Conservation (phyloP, 2,113 vertebrate species). For the Puffinus mauretanicus region DNA sequence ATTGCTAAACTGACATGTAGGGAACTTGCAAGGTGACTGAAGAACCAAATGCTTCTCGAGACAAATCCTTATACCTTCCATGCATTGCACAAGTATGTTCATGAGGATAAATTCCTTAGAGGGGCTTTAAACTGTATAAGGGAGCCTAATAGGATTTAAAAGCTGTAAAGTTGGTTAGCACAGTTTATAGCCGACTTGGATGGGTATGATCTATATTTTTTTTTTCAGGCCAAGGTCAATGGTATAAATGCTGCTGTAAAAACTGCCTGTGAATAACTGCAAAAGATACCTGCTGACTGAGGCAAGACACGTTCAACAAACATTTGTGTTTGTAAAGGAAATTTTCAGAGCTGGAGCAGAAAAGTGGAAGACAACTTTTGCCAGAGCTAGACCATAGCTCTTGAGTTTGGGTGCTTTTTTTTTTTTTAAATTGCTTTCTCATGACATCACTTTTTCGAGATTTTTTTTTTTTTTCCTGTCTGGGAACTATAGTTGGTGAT, state of each 20-base stretch:
- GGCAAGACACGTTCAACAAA: background rate
- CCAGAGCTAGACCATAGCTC: background rate
- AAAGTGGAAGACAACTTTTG: background rate
- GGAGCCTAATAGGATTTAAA: constrained; percentile 10
- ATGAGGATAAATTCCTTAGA: background rate
- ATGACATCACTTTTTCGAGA: background rate
- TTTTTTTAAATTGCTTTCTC: background rate
- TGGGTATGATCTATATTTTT: background rate
- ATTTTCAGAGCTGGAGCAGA: background rate
- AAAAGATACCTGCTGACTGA: background rate
- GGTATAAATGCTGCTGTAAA: background rate
- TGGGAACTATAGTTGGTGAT: background rate
- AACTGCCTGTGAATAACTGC: background rate
- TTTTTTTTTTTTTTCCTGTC: background rate
- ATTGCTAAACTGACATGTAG: background rate
- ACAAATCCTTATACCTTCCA: background rate
- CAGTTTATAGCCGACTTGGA: background rate
- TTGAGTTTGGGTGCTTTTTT: background rate
- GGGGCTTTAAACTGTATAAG: background rate
- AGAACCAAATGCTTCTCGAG: background rate
- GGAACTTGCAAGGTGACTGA: background rate
- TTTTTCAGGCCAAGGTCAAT: background rate
- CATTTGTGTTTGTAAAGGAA: background rate
- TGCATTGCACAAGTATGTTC: background rate
- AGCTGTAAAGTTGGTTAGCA: background rate